These are phyloP conservation scores for Clepsis dumicolana DNA, from an alignment of 2,888 invertebrate genomes.

Conservation along the genomic window DNA sequence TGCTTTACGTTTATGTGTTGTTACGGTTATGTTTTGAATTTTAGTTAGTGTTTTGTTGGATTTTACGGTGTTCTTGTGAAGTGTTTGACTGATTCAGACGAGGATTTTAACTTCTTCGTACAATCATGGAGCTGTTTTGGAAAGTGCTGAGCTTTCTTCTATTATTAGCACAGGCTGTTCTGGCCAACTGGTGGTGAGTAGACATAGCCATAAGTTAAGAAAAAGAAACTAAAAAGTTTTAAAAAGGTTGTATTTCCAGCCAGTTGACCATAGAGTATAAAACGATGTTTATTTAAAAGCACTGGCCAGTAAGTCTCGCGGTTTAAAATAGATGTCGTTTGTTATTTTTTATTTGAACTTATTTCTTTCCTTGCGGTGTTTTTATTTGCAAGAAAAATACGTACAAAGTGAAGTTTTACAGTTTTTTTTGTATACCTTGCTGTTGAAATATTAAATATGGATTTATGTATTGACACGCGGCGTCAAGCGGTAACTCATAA, in stretches of 20 bases:
- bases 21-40: constrained; percentile 62
- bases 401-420: not conserved
- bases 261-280: constrained; percentile 32
- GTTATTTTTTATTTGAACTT: constrained; percentile 7
- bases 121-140: constrained; percentile 79
- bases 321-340: constrained; percentile 25
- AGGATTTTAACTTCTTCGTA: constrained; percentile 52
- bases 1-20: constrained; percentile 67
- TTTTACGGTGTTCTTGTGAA: constrained; percentile 52
- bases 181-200: constrained; percentile 82
- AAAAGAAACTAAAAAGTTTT: constrained; percentile 20
- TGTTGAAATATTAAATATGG: not conserved
- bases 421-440: not conserved
- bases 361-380: constrained; percentile 5
- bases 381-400: constrained; percentile 1
- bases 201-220: constrained; percentile 22
- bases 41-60: constrained; percentile 48
- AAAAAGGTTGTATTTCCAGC: constrained; percentile 20
- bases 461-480: constrained; percentile 8
- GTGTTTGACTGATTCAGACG: constrained; percentile 54
- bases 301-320: constrained; percentile 14
- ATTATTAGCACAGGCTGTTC: constrained; percentile 70
- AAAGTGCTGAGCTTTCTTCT: constrained; percentile 72
- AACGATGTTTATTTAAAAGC: constrained; percentile 28
- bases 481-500: constrained; percentile 1